These are phyloP conservation scores for Ophion ventricosus DNA, from an alignment of 2,888 invertebrate genomes.

Conservation along the genomic window DNA sequence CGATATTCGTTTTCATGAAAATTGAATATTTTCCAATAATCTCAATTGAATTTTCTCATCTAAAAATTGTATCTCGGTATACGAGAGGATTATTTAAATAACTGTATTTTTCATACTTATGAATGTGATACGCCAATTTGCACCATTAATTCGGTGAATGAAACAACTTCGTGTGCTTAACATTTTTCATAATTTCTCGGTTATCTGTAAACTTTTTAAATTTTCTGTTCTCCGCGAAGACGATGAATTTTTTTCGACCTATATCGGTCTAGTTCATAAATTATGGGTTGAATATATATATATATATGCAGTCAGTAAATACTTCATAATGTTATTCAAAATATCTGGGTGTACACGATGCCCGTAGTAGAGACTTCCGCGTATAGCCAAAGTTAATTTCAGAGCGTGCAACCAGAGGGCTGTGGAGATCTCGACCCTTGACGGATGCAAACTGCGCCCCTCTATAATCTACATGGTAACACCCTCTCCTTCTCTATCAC, in stretches of 20 bases:
- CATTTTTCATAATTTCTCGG: not conserved
- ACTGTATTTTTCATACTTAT: not conserved
- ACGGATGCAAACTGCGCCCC: constrained; percentile 65
- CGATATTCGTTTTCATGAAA: not conserved
- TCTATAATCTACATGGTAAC: constrained; percentile 65
- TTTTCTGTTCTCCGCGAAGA: not conserved
- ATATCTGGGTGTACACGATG: constrained; percentile 58
- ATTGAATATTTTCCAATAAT: not conserved
- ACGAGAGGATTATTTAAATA: not conserved
- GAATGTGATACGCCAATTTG: not conserved
- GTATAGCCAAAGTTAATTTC: constrained; percentile 65
- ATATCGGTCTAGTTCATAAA: not conserved
- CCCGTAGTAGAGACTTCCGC: constrained; percentile 53
- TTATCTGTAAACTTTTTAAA: not conserved
- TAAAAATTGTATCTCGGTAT: not conserved
- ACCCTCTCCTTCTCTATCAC: constrained; percentile 46
- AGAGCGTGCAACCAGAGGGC: constrained; percentile 57
- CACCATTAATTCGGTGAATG: not conserved
- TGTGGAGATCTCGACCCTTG: constrained; percentile 57
- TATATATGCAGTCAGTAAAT: constrained; percentile 13
- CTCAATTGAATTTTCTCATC: not conserved
- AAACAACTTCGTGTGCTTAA: not conserved
- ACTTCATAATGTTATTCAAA: constrained; percentile 64
- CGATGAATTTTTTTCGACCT: constrained; percentile 24
- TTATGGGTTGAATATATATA: not conserved